A percentile compares a stretch with the other conserved stretches of the same genome.
These are phyloP conservation scores for Gopherus evgoodei DNA, from an alignment of 2,113 vertebrate species.

Conservation along the genomic window DNA sequence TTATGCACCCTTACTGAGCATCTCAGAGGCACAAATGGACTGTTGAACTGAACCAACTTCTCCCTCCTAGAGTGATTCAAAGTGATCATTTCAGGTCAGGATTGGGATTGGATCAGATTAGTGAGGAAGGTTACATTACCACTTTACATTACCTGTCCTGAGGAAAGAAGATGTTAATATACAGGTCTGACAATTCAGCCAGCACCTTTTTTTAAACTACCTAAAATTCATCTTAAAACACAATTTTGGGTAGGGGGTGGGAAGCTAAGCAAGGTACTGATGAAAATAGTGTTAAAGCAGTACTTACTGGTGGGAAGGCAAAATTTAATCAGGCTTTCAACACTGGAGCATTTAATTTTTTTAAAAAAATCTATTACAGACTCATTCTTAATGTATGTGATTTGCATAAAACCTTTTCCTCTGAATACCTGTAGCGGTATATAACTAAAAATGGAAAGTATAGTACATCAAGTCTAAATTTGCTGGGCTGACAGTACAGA, in stretches of 20 bases:
- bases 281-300: slow-evolving; percentile 24
- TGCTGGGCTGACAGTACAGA: background rate
- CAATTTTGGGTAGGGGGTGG: background rate
- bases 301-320: slow-evolving; percentile 29
- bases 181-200: background rate
- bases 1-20: background rate
- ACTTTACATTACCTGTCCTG: background rate
- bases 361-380: slow-evolving; percentile 31
- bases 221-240: slow-evolving; percentile 16
- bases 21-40: background rate
- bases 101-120: background rate
- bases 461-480: background rate
- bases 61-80: background rate
- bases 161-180: background rate
- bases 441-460: background rate
- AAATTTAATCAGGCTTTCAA: slow-evolving; percentile 57
- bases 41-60: background rate
- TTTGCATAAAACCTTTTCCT: slow-evolving; percentile 47
- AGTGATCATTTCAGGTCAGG: background rate
- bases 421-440: background rate
- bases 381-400: slow-evolving; percentile 45
- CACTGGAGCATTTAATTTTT: slow-evolving; percentile 51
- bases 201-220: background rate
- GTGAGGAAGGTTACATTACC: background rate
- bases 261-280: background rate